Conservation (phyloP, 2,888 invertebrate species). For the Dermolepida albohirtum region DNA sequence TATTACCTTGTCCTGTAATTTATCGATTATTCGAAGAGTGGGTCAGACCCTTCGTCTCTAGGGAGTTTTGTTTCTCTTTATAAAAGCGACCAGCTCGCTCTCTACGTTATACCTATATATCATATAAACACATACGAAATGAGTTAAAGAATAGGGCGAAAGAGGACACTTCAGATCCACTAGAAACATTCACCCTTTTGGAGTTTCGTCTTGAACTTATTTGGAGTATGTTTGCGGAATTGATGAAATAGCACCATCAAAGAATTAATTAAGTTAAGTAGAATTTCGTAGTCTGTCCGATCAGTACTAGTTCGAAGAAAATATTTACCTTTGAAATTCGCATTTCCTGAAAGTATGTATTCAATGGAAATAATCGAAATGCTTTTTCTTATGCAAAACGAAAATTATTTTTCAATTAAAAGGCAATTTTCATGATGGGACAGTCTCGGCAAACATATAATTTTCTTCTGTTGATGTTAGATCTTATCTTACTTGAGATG, state of each 20-base stretch:
- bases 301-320: background rate
- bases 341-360: background rate
- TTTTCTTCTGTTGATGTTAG: conserved; percentile 26
- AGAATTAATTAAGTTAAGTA: conserved; percentile 39
- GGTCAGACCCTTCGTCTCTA: conserved; percentile 58
- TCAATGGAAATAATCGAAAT: background rate
- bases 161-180: conserved; percentile 32
- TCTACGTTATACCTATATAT: background rate
- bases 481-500: conserved; percentile 39
- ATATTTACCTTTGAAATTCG: conserved; percentile 17
- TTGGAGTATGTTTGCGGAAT: conserved; percentile 31
- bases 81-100: conserved; percentile 52
- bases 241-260: conserved; percentile 31
- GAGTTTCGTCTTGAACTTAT: conserved; percentile 11
- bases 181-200: conserved; percentile 34
- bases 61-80: conserved; percentile 61
- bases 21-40: conserved; percentile 59
- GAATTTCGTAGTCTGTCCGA: background rate
- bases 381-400: background rate
- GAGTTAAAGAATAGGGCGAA: conserved; percentile 12
- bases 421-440: background rate
- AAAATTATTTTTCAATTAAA: background rate
- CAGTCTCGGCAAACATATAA: background rate
- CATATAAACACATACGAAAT: conserved; percentile 1
- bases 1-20: conserved; percentile 51